A percentile compares a stretch with the other conserved stretches of the same genome.
Evolutionary conservation across 2,797 vertebrate species (phyloP).

Genomic region (Moxostoma hubbsi): DNA sequence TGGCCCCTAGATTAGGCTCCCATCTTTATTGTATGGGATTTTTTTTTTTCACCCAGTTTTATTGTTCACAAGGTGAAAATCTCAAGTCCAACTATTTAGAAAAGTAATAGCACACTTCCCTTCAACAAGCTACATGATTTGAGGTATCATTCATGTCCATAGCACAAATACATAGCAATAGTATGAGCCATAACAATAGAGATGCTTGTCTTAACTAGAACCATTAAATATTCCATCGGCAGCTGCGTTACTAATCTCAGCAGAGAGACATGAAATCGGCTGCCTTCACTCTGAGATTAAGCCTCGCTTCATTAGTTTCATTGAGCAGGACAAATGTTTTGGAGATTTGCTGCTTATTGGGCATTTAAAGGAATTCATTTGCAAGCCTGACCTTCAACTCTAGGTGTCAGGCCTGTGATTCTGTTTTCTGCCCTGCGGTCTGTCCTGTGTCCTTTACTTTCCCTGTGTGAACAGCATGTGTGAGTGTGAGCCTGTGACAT

Average conservation of each 20-base stretch:
- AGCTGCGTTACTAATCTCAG: conserved; percentile 24
- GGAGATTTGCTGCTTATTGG: conserved; percentile 41
- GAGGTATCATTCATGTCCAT: conserved; percentile 2
- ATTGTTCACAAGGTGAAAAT: neutral
- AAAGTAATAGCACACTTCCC: conserved; percentile 9
- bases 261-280: conserved; percentile 6
- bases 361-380: conserved; percentile 43
- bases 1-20: conserved; percentile 2
- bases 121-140: neutral
- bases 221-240: conserved; percentile 13
- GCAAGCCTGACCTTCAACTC: conserved; percentile 47
- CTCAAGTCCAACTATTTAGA: conserved; percentile 6
- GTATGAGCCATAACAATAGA: neutral
- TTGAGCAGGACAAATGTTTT: conserved; percentile 31
- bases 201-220: neutral
- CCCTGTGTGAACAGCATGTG: conserved; percentile 3
- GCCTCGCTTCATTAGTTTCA: conserved; percentile 29
- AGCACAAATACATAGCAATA: neutral
- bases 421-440: neutral
- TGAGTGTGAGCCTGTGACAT: conserved; percentile 66
- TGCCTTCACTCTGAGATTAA: neutral
- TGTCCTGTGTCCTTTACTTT: neutral
- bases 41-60: neutral
- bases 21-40: conserved; percentile 1
- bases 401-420: conserved; percentile 19